Evolutionary conservation across 2,888 invertebrate genomes (phyloP).

Genomic region (Dicyrtoma fusca): DNA sequence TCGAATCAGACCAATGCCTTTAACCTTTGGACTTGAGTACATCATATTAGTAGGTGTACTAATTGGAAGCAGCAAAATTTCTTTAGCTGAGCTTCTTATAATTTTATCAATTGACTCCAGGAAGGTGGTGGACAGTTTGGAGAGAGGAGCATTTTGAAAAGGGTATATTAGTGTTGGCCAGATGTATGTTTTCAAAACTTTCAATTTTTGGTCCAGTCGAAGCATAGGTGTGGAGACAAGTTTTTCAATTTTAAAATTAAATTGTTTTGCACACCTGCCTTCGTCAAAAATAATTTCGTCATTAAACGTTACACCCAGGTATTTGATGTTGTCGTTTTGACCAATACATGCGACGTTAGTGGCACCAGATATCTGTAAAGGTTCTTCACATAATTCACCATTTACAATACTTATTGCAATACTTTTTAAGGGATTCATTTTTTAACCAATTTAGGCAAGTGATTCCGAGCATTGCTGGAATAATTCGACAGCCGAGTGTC

Average conservation of each 20-base stretch:
- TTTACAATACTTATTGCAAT: not conserved
- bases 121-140: not conserved
- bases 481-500: not conserved
- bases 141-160: not conserved
- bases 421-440: not conserved
- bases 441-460: not conserved
- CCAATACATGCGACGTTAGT: not conserved
- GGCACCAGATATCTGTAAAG: too few relatives aligned
- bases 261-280: not conserved
- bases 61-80: too few relatives aligned
- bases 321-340: not conserved
- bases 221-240: not conserved
- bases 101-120: too few relatives aligned
- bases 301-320: not conserved
- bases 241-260: not conserved
- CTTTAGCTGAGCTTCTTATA: too few relatives aligned
- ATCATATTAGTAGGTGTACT: too few relatives aligned
- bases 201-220: not conserved
- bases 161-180: constrained; percentile 9
- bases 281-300: not conserved
- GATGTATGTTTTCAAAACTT: not conserved
- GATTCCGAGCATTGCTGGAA: too few relatives aligned
- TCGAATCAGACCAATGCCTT: too few relatives aligned
- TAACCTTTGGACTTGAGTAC: too few relatives aligned
- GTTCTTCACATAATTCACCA: not conserved